Conservation (phyloP, 2,888 invertebrate species). For the Eubasilissa splendida region DNA sequence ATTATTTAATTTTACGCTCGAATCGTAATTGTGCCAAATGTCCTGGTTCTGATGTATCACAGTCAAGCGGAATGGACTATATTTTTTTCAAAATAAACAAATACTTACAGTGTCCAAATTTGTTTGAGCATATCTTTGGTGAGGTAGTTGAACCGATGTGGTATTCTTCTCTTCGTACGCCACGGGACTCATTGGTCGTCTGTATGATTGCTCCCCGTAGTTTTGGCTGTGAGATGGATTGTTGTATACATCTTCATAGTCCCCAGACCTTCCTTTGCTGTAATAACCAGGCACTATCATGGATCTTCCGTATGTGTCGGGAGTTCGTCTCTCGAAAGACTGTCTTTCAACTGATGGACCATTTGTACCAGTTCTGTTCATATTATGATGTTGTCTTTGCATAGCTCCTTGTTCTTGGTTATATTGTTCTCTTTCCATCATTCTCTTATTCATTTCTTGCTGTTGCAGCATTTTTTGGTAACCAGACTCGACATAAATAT, state of each 20-base stretch:
- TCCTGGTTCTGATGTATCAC: too few species aligned
- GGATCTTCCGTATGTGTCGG: constrained; percentile 86
- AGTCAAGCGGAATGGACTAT: too few species aligned
- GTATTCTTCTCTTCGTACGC: constrained; percentile 66
- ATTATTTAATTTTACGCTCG: not conserved
- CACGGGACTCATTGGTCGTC: constrained; percentile 76
- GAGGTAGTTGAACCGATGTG: constrained; percentile 64
- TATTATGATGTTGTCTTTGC: constrained; percentile 27
- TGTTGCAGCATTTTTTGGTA: constrained; percentile 56
- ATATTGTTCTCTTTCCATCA: constrained; percentile 42
- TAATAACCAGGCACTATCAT: constrained; percentile 67
- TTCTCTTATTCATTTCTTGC: constrained; percentile 61
- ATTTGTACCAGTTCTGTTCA: constrained; percentile 57
- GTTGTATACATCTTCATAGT: constrained; percentile 86
- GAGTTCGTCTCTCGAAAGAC: constrained; percentile 81
- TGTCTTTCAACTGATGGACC: constrained; percentile 64
- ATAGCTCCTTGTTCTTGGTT: constrained; percentile 19
- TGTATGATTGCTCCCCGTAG: constrained; percentile 69
- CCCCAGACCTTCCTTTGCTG: constrained; percentile 70
- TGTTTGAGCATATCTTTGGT: constrained; percentile 64
- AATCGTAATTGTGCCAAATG: not conserved
- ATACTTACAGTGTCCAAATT: constrained; percentile 64
- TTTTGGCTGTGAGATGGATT: constrained; percentile 66
- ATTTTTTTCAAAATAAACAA: not conserved
- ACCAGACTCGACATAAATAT: constrained; percentile 51